Evolutionary conservation across 1,140 invertebrate species (phyloP), one percentile per base, ranked within the genome.

Genomic region (Sminthurides bifidus): DNA sequence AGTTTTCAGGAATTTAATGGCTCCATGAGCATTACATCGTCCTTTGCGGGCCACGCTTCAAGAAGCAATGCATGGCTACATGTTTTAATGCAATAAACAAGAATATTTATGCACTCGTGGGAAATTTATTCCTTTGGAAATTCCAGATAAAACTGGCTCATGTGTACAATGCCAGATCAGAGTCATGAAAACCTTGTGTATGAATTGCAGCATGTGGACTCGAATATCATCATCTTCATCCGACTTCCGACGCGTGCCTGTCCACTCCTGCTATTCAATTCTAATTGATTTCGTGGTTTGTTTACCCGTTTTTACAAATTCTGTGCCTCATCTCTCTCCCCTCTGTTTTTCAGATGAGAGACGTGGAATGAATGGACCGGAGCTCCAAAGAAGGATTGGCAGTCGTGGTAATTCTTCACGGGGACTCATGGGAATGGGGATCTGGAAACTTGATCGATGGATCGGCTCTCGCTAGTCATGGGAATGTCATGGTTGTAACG

Each of bases 401-500:
- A 66, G 81, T 85, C 46, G 76, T 89, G 73, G 82, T 89, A 59
- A 87, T 84, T 75, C 74, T 87, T 41, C 87, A 89, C 71, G 87
- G 84, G 37, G 83, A 87, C 67, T 84, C 84, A 59, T 88, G 84
- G 75, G 83, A 85, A 70, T 87, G 84, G 79, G 86, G 86, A 64
- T 82, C 84, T 6, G 85, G 84, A 52, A 87, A 87, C 73, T 77
- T 83, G 43, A 85, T 90, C 70, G 87, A 92, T 69, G 87, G 85
- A 53, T 83, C 84, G 60, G 84, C 88, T n/a, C 75, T 92, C 26
- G 84, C 87, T 26, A 85, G 85, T 63, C 83, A 83, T 66, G 85
- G 87, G 52, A 82, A 89, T 70, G 81, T 92, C 58, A 85, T 92
- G 66, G 88, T 93, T 66, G 79, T 93, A 66, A 91, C 84, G 29